Evolutionary conservation across 2,797 vertebrate genomes (phyloP).

Genomic region (Brachymystax lenok): DNA sequence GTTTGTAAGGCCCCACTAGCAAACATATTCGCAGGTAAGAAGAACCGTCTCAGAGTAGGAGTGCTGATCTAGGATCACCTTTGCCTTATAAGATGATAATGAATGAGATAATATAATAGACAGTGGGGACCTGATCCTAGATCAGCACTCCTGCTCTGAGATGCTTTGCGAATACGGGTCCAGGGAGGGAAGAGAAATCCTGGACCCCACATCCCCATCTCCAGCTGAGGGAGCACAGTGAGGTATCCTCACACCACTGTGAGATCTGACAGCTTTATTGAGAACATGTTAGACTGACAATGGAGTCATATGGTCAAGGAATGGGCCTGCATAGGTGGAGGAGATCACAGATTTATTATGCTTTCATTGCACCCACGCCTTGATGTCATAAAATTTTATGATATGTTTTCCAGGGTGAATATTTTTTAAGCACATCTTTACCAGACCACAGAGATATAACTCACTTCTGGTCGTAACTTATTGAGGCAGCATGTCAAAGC

Average conservation of each 20-base stretch:
- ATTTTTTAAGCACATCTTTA: slow-evolving; percentile 70
- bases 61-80: background rate
- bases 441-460: slow-evolving; percentile 60
- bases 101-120: background rate
- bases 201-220: background rate
- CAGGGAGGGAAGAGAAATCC: background rate
- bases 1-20: background rate
- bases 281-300: slow-evolving; percentile 32
- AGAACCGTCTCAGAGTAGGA: background rate
- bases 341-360: slow-evolving; percentile 57
- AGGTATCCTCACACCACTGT: slow-evolving; percentile 21
- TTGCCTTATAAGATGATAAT: background rate
- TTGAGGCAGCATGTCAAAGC: slow-evolving; percentile 41
- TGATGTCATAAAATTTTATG: slow-evolving; percentile 63
- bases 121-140: background rate
- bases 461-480: slow-evolving; percentile 59
- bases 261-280: slow-evolving; percentile 36
- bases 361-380: slow-evolving; percentile 46
- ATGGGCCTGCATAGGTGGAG: slow-evolving; percentile 34
- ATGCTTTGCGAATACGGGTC: background rate
- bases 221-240: background rate
- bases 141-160: background rate
- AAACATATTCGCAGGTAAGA: background rate
- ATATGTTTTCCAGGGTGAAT: slow-evolving; percentile 63
- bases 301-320: slow-evolving; percentile 43